Conservation (phyloP, 2,888 invertebrate species). For the Leptura quadrifasciata region DNA sequence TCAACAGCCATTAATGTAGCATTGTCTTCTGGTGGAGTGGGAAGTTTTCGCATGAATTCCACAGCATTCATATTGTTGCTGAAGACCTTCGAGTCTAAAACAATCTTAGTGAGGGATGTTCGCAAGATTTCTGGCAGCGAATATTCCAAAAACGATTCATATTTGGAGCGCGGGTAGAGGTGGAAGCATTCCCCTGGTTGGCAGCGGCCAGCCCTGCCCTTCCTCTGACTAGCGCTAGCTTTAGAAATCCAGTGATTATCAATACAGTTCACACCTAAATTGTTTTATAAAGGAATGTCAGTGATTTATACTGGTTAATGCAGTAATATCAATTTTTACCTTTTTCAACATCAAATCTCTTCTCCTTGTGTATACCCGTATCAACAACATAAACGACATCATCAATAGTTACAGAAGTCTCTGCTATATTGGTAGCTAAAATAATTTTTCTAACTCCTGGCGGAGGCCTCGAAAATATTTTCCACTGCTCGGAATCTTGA, state of each 20-base stretch:
- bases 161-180: slow-evolving; percentile 76
- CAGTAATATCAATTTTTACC: slow-evolving; percentile 57
- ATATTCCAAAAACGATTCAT: slow-evolving; percentile 74
- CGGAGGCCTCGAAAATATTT: slow-evolving; percentile 76
- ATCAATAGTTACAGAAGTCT: slow-evolving; percentile 84
- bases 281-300: neutral
- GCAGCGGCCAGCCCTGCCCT: slow-evolving; percentile 82
- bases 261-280: slow-evolving; percentile 72
- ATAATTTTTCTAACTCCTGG: slow-evolving; percentile 80
- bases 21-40: slow-evolving; percentile 77
- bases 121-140: slow-evolving; percentile 80
- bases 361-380: slow-evolving; percentile 79
- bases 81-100: slow-evolving; percentile 79
- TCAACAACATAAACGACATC: slow-evolving; percentile 84
- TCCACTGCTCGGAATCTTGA: slow-evolving; percentile 77
- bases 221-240: slow-evolving; percentile 80
- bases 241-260: slow-evolving; percentile 80
- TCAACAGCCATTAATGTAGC: slow-evolving; percentile 77
- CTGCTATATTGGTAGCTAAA: slow-evolving; percentile 82
- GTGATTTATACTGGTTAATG: neutral
- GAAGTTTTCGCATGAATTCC: slow-evolving; percentile 78
- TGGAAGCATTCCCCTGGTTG: slow-evolving; percentile 79
- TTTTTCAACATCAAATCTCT: slow-evolving; percentile 75
- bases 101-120: slow-evolving; percentile 75
- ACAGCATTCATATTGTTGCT: slow-evolving; percentile 77